These are phyloP conservation scores for Apotomis capreana DNA, from an alignment of 2,888 invertebrate genomes.

Conservation along the genomic window DNA sequence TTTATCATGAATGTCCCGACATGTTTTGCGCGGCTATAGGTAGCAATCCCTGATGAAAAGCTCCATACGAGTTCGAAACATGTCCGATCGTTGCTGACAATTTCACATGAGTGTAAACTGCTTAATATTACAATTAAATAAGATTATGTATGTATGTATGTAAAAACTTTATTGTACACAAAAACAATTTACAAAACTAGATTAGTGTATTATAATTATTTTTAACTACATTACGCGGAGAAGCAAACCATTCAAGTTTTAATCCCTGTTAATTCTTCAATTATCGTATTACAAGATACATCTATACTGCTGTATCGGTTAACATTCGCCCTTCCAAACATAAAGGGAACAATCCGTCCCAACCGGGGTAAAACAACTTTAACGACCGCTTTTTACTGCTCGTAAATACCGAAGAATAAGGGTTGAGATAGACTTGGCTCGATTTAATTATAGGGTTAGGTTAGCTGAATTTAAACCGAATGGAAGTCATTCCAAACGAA, in stretches of 20 bases:
- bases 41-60: no score
- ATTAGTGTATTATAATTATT: no score
- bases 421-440: conserved; percentile 6
- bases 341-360: background rate
- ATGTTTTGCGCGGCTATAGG: no score
- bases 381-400: conserved; percentile 25
- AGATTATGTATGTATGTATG: no score
- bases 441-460: conserved; percentile 6
- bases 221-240: background rate
- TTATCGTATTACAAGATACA: background rate
- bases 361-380: conserved; percentile 5
- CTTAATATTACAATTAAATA: no score
- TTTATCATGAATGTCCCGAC: no score
- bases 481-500: background rate
- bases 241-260: background rate
- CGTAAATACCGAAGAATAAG: conserved; percentile 26
- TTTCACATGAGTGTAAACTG: no score
- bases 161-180: no score
- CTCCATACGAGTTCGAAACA: no score
- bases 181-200: no score
- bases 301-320: background rate
- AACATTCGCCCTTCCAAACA: background rate
- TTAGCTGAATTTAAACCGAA: conserved; percentile 2
- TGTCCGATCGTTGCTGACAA: no score
- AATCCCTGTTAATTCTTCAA: background rate